These are phyloP conservation scores for Helicolenus hilgendorfi DNA, from an alignment of 2,797 vertebrate species.

Conservation along the genomic window DNA sequence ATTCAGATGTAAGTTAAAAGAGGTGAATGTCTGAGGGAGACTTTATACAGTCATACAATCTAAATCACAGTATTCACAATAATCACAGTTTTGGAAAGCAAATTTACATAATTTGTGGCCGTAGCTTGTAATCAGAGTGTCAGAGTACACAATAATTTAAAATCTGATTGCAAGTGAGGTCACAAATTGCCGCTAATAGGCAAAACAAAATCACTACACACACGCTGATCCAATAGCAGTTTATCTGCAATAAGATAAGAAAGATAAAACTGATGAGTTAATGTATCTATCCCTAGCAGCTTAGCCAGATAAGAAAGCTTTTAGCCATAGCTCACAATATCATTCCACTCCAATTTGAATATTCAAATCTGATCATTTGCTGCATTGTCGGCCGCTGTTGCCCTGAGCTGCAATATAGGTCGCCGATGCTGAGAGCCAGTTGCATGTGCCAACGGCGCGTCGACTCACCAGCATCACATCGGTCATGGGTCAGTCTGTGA, in stretches of 20 bases:
- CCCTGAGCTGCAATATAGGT: conserved; percentile 59
- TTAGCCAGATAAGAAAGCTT: not conserved
- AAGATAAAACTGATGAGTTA: not conserved
- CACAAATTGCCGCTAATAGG: conserved; percentile 6
- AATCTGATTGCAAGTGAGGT: conserved; percentile 1
- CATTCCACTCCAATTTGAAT: conserved; percentile 26
- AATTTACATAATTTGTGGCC: conserved; percentile 5
- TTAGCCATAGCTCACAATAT: not conserved
- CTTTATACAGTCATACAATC: not conserved
- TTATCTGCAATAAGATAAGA: not conserved
- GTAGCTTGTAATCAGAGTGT: conserved; percentile 7
- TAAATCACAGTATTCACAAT: not conserved
- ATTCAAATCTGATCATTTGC: conserved; percentile 38
- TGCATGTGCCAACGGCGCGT: conserved; percentile 35
- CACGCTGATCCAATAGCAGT: not conserved
- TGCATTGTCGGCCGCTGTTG: conserved; percentile 33
- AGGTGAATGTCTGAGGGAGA: not conserved
- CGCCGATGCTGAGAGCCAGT: conserved; percentile 53
- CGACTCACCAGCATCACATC: conserved; percentile 61
- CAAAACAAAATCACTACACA: not conserved
- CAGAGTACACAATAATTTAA: not conserved
- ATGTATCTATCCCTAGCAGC: not conserved
- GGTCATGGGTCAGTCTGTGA: conserved; percentile 61
- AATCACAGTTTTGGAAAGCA: not conserved
- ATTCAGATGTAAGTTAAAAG: not conserved